phyloP scores from a whole-genome alignment of 2,797 vertebrate species.

The Danio albolineatus region DNA sequence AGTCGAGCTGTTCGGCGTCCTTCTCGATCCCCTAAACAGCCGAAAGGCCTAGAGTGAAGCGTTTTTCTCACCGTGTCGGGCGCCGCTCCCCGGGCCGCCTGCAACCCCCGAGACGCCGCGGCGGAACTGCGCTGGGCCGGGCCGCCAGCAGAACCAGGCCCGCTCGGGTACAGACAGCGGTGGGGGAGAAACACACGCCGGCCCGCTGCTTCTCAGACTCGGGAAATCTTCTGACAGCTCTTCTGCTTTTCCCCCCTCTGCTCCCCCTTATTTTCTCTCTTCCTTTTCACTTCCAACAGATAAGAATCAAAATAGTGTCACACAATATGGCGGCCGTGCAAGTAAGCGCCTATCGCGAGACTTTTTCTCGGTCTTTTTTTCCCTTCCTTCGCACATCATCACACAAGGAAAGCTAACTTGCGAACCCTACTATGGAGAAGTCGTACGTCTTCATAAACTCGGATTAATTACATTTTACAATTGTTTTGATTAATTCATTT shows the following conservation, averaged over 20 bases:
- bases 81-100: constrained; percentile 67
- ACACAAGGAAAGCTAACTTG: not conserved
- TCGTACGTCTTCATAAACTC: not conserved
- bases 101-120: constrained; percentile 77
- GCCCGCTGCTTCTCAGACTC: constrained; percentile 66
- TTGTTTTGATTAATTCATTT: too few species aligned
- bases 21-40: not conserved
- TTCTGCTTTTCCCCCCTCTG: constrained; percentile 68
- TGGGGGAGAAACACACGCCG: constrained; percentile 64
- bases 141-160: constrained; percentile 75
- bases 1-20: too few species aligned
- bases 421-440: not conserved
- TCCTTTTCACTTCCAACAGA: constrained; percentile 78
- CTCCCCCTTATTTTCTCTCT: constrained; percentile 72
- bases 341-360: constrained; percentile 87
- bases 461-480: too few species aligned
- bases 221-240: constrained; percentile 76
- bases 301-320: constrained; percentile 93
- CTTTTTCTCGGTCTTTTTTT: not conserved
- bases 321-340: constrained; percentile 91
- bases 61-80: constrained; percentile 27
- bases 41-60: constrained; percentile 1
- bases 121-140: constrained; percentile 77
- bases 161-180: constrained; percentile 67
- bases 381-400: constrained; percentile 20